A percentile compares a stretch with the other conserved stretches of the same genome.
phyloP scores from a whole-genome alignment of 2,797 vertebrate genomes.

The Aulostomus chinensis region DNA sequence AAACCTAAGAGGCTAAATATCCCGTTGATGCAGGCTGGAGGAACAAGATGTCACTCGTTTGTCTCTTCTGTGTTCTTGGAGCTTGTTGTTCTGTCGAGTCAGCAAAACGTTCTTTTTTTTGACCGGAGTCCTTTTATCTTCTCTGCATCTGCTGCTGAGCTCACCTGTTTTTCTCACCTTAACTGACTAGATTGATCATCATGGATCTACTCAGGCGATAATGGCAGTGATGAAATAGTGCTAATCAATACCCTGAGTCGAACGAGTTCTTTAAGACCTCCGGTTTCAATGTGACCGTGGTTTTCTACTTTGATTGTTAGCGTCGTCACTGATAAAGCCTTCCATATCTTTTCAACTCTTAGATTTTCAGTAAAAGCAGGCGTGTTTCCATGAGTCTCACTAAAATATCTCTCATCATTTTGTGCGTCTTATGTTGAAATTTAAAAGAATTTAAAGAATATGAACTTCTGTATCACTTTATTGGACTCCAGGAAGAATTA shows the following conservation, averaged over 20 bases:
- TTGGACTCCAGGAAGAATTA: too few relatives aligned
- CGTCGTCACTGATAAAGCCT: too few relatives aligned
- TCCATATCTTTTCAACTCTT: too few relatives aligned
- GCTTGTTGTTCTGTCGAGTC: background rate
- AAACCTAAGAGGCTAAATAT: slow-evolving; percentile 52
- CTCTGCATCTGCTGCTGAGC: slow-evolving; percentile 24
- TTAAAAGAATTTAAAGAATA: too few relatives aligned
- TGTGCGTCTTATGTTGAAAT: too few relatives aligned
- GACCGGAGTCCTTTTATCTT: slow-evolving; percentile 25
- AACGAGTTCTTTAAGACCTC: slow-evolving; percentile 14
- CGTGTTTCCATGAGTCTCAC: too few relatives aligned
- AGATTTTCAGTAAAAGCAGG: too few relatives aligned
- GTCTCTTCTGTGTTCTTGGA: slow-evolving; percentile 5
- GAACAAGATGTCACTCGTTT: slow-evolving; percentile 16
- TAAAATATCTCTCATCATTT: too few relatives aligned
- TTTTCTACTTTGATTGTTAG: background rate
- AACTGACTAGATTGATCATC: slow-evolving; percentile 51
- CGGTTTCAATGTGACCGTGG: background rate
- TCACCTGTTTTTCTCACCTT: slow-evolving; percentile 38
- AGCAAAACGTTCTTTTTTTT: background rate
- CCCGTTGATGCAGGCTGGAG: slow-evolving; percentile 20
- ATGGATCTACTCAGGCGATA: slow-evolving; percentile 43
- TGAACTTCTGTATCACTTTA: too few relatives aligned
- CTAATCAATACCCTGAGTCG: slow-evolving; percentile 50
- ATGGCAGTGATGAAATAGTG: slow-evolving; percentile 40